A percentile compares a stretch with the other conserved stretches of the same genome.
Evolutionary conservation across 2,888 invertebrate genomes (phyloP).

Genomic region (Drosophila gaucha): DNA sequence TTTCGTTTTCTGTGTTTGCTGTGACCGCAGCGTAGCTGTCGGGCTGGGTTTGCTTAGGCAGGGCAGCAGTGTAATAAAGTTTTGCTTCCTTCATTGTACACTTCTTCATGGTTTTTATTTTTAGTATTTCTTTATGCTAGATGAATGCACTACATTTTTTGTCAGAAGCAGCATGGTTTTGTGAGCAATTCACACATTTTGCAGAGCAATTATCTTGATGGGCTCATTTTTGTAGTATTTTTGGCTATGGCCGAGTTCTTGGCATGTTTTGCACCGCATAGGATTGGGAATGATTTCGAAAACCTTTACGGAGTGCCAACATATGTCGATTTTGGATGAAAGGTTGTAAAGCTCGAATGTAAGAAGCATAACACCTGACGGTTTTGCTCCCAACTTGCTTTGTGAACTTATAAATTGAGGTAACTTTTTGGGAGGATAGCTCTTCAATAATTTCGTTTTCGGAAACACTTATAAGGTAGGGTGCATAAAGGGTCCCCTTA

Average conservation of each 20-base stretch:
- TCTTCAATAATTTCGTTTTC: constrained; percentile 20
- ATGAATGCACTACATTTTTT: no score
- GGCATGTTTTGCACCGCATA: constrained; percentile 12
- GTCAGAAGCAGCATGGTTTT: constrained; percentile 1
- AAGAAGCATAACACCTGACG: constrained; percentile 17
- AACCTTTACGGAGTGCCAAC: constrained; percentile 17
- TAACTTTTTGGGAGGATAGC: constrained; percentile 12
- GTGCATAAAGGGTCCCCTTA: constrained; percentile 10
- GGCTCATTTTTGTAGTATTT: constrained; percentile 10
- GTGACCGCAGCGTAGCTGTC: not conserved
- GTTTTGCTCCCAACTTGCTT: constrained; percentile 13
- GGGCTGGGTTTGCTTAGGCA: no score
- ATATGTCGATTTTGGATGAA: constrained; percentile 16
- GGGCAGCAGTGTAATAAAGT: no score
- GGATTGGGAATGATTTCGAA: constrained; percentile 10
- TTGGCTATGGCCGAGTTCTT: constrained; percentile 9
- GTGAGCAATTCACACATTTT: constrained; percentile 10
- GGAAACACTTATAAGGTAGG: constrained; percentile 13
- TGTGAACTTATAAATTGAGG: constrained; percentile 11
- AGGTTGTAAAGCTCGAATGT: constrained; percentile 14
- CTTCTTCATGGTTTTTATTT: no score
- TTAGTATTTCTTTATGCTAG: no score
- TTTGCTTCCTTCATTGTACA: no score
- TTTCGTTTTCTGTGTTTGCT: not conserved
- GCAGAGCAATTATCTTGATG: constrained; percentile 6